phyloP scores from a whole-genome alignment of 2,888 invertebrate genomes.

The Agonum fuliginosum region DNA sequence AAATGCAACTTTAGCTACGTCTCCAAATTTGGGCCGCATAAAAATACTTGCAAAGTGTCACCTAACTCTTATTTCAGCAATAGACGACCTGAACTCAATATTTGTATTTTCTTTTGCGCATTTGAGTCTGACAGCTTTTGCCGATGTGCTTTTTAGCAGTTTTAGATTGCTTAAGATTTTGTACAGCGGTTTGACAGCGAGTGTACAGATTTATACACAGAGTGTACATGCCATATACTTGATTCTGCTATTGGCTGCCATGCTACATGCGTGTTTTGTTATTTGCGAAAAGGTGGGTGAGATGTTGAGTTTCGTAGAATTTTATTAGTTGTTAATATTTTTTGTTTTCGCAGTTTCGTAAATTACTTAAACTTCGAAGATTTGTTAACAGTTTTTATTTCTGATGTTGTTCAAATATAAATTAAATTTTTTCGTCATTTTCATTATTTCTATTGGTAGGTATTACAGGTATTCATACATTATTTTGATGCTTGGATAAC shows the following conservation, averaged over 20 bases:
- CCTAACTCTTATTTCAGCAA: background rate
- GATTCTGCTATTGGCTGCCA: background rate
- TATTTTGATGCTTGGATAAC: no score
- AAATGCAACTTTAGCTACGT: background rate
- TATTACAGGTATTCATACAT: no score
- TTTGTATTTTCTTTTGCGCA: background rate
- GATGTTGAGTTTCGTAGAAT: background rate
- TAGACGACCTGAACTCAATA: background rate
- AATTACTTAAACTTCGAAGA: no score
- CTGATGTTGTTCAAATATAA: background rate
- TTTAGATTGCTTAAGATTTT: background rate
- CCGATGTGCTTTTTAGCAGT: background rate
- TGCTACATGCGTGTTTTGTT: background rate
- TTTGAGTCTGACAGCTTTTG: background rate
- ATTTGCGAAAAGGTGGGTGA: conserved; percentile 4
- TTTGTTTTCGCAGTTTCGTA: no score
- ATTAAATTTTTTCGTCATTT: background rate
- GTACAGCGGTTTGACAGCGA: background rate
- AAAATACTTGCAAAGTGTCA: background rate
- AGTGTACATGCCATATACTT: conserved; percentile 3
- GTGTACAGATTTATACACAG: background rate
- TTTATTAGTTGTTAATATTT: background rate
- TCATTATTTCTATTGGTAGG: background rate
- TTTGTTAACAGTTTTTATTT: background rate
- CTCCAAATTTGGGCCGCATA: background rate